Evolutionary conservation across 2,888 invertebrate genomes (phyloP), one percentile per base, ranked within the genome.

Genomic region (Sclerodermus sp.): DNA sequence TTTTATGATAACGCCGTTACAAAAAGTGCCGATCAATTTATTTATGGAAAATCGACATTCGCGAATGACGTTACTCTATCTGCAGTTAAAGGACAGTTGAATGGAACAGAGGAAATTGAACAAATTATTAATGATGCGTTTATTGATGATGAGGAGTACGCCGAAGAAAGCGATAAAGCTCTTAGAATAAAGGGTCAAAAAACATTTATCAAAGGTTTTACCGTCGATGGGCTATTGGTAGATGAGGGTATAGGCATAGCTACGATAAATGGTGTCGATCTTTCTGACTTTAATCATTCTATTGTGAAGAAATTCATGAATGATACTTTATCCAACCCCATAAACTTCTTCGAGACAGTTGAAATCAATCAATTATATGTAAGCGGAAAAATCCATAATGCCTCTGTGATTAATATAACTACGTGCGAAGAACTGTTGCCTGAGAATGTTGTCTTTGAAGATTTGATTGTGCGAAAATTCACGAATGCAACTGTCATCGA

Each of bases 1-100:
- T 36, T 74, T 14, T 50, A 68, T 16, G 43, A 64, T 8, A 65
- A 70, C 45, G 64, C 69, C 1, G 62, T 74, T n/a, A 69, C 62
- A 6, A 66, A 54, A 38, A 45, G 55, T 42, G 54, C 40, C 1
- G 40, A 68, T 48, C 73, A 73, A 56, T 30, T 53, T 3, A 67
- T 73, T 37, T 14, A 23, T 17, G 53, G 45, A 31, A 53, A 38
- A 32, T 47, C 0, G 4, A 55, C 37, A n/a, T 67, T 70, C 29
- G 23, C 46, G 1, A 41, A 51, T 0, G n/a, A 48, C 14, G 54
- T 67, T 3, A 40, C 47, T 51, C 42, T 42, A 12, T 47, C 46
- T 1, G 16, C 17, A n/a, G 5, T 37, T 56, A 6, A 32, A n/a
- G 50, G 41, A 5, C 12, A 51, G 6, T 47, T 51, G 12, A 30